Evolutionary conservation across 2,888 invertebrate genomes (phyloP).

Genomic region (Acronicta aceris): DNA sequence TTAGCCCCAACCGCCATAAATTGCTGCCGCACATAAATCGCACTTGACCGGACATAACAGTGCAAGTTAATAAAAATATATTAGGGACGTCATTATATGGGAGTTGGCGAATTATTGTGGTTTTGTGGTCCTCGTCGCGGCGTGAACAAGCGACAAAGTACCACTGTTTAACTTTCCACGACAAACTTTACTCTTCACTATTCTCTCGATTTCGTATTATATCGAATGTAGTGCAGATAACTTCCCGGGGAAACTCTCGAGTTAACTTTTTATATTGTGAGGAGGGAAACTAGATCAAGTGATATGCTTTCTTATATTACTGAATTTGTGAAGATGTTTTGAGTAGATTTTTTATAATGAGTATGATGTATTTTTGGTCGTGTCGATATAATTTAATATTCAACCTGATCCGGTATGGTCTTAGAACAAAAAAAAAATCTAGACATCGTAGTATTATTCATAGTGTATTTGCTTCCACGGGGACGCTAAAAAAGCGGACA

Average conservation of each 20-base stretch:
- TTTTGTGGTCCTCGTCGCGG: conserved; percentile 57
- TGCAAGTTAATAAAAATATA: conserved; percentile 37
- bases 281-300: conserved; percentile 59
- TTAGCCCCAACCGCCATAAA: no score
- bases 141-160: conserved; percentile 65
- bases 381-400: no score
- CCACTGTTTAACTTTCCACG: conserved; percentile 71
- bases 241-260: conserved; percentile 59
- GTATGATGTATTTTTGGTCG: background rate
- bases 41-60: background rate
- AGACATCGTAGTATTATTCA: no score
- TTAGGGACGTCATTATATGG: conserved; percentile 56
- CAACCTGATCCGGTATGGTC: no score
- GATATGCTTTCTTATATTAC: conserved; percentile 48
- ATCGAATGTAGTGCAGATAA: conserved; percentile 66
- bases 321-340: conserved; percentile 30
- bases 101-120: conserved; percentile 67
- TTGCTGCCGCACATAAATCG: background rate
- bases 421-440: no score
- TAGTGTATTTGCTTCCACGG: no score
- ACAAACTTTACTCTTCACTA: conserved; percentile 70
- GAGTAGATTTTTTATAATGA: background rate
- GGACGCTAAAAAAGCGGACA: no score
- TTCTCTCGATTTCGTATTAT: conserved; percentile 70
- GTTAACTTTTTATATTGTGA: conserved; percentile 63